These are phyloP conservation scores for Rapana venosa DNA, from an alignment of 2,888 invertebrate species.

Conservation along the genomic window DNA sequence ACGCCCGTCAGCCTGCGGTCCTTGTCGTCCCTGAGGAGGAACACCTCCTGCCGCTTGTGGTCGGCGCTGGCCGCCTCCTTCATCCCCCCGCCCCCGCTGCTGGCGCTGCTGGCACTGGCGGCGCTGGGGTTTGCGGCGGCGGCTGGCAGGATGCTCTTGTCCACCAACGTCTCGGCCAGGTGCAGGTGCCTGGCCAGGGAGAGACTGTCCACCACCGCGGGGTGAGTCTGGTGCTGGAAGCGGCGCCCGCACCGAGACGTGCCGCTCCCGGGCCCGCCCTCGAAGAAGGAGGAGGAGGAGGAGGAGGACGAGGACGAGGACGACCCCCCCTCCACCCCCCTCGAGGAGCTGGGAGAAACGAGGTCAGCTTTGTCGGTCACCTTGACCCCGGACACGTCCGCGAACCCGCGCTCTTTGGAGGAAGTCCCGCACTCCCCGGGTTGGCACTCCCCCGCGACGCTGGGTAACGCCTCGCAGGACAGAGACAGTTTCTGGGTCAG, in stretches of 20 bases:
- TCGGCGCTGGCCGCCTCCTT: not conserved
- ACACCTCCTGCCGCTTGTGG: conserved; percentile 41
- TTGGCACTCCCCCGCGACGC: not conserved
- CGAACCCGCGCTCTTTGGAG: not conserved
- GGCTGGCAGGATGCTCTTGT: conserved; percentile 59
- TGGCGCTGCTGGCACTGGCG: conserved; percentile 54
- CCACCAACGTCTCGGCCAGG: conserved; percentile 61
- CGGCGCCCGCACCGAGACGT: conserved; percentile 23
- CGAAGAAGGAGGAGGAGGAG: conserved; percentile 51
- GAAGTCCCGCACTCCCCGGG: not conserved
- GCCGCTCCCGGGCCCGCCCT: conserved; percentile 39
- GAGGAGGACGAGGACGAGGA: conserved; percentile 52
- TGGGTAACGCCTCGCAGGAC: conserved; percentile 13
- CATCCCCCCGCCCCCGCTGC: conserved; percentile 15
- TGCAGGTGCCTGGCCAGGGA: conserved; percentile 58
- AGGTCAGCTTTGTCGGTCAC: conserved; percentile 6
- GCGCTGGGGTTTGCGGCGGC: conserved; percentile 41
- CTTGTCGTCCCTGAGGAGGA: conserved; percentile 62
- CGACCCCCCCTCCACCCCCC: too few species aligned
- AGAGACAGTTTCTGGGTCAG: not conserved
- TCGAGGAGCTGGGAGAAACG: conserved; percentile 47
- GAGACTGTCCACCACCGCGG: conserved; percentile 51
- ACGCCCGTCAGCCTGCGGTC: conserved; percentile 53
- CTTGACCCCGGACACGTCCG: not conserved
- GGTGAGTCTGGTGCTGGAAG: conserved; percentile 13